phyloP scores from a whole-genome alignment of 2,113 vertebrate species.

The Cephalophus harveyi region DNA sequence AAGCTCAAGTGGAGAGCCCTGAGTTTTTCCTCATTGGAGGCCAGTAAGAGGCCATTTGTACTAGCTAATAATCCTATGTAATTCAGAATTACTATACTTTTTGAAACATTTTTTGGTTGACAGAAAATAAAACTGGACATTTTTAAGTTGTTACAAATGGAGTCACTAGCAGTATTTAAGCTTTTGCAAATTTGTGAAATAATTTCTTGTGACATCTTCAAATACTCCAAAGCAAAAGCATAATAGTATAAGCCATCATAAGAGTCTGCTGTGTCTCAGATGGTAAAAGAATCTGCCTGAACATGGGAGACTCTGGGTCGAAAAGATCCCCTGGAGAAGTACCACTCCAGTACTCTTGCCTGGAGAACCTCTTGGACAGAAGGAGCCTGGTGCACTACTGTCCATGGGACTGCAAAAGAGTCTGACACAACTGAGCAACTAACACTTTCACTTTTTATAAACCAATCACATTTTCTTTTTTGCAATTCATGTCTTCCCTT shows the following conservation, averaged over 20 bases:
- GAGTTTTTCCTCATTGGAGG: background rate
- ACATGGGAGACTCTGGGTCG: rapidly evolving
- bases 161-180: background rate
- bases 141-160: background rate
- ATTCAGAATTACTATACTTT: background rate
- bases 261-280: background rate
- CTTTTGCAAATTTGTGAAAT: background rate
- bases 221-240: background rate
- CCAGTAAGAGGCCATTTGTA: background rate
- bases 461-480: background rate
- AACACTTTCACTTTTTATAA: background rate
- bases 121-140: background rate
- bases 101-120: background rate
- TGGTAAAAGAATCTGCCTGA: background rate
- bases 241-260: background rate
- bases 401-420: background rate
- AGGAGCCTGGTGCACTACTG: background rate
- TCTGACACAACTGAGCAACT: background rate
- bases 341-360: background rate
- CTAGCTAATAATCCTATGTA: background rate
- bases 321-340: background rate
- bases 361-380: background rate
- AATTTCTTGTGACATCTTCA: background rate
- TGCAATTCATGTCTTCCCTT: background rate
- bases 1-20: background rate